These are phyloP conservation scores for Euleptes europaea DNA, from an alignment of 2,113 vertebrate genomes.

Conservation along the genomic window DNA sequence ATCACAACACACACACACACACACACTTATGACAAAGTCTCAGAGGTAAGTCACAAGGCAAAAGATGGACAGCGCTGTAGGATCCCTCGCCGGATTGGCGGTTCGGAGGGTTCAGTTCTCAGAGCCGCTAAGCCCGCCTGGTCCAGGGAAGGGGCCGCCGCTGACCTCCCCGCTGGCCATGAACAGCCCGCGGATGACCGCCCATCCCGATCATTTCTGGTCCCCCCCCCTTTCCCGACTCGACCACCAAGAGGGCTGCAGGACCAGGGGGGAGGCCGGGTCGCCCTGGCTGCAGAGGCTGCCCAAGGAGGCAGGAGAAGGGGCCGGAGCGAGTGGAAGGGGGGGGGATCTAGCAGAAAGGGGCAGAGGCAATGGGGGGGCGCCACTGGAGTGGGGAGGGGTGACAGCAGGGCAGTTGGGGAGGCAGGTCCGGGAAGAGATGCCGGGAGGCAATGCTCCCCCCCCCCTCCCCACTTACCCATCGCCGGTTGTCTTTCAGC, in stretches of 20 bases:
- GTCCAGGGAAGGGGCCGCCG: background rate
- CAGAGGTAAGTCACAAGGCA: background rate
- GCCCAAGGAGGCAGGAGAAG: background rate
- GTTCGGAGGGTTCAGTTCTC: background rate
- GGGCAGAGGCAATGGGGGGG: background rate
- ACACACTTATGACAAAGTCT: background rate
- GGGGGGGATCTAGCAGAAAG: background rate
- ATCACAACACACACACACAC: background rate
- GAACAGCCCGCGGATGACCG: background rate
- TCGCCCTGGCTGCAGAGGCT: background rate
- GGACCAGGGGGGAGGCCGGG: no score
- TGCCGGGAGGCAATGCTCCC: background rate
- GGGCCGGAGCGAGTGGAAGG: background rate
- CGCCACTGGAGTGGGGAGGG: no score
- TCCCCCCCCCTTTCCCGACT: background rate
- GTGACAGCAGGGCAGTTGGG: no score
- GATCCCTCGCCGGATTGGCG: background rate
- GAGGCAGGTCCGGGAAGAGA: background rate
- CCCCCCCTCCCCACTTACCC: slow-evolving; percentile 60
- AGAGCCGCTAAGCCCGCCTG: background rate
- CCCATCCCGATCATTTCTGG: background rate
- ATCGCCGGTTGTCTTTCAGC: slow-evolving; percentile 69
- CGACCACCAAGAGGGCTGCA: background rate
- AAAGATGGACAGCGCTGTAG: no score
- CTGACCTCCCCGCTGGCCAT: background rate